Conservation (phyloP, 2,797 vertebrate genomes). For the Cyclopterus lumpus region DNA sequence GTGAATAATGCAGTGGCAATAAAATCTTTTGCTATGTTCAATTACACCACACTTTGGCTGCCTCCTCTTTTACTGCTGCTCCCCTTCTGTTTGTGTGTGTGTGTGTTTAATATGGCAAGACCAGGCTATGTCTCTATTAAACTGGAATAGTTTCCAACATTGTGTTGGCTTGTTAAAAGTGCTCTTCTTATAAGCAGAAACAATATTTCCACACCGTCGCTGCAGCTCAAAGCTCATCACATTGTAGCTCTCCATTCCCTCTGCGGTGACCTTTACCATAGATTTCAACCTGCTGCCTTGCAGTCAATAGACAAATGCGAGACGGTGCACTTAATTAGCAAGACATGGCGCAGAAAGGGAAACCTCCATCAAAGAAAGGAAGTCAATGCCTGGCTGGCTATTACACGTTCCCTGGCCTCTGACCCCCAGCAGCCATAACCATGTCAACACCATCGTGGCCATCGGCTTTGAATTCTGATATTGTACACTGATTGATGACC, state of each 20-base stretch:
- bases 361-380: conserved; percentile 24
- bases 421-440: conserved; percentile 17
- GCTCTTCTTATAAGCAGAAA: background rate
- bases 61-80: conserved; percentile 33
- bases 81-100: conserved; percentile 11
- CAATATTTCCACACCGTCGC: conserved; percentile 11
- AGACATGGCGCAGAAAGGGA: conserved; percentile 23
- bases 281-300: conserved; percentile 19
- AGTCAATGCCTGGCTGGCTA: conserved; percentile 33
- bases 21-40: conserved; percentile 65
- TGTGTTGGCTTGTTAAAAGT: conserved; percentile 6
- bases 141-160: conserved; percentile 16
- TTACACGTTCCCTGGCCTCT: conserved; percentile 33
- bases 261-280: conserved; percentile 46
- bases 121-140: conserved; percentile 38
- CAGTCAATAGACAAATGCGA: conserved; percentile 43
- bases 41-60: conserved; percentile 53
- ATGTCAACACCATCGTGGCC: conserved; percentile 3
- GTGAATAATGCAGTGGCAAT: conserved; percentile 71
- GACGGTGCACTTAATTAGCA: conserved; percentile 37
- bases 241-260: background rate
- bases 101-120: conserved; percentile 16
- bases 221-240: background rate
- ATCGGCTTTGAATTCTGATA: background rate
- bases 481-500: background rate